These are phyloP conservation scores for Semaprochilodus insignis DNA, from an alignment of 2,797 vertebrate genomes.

Conservation along the genomic window DNA sequence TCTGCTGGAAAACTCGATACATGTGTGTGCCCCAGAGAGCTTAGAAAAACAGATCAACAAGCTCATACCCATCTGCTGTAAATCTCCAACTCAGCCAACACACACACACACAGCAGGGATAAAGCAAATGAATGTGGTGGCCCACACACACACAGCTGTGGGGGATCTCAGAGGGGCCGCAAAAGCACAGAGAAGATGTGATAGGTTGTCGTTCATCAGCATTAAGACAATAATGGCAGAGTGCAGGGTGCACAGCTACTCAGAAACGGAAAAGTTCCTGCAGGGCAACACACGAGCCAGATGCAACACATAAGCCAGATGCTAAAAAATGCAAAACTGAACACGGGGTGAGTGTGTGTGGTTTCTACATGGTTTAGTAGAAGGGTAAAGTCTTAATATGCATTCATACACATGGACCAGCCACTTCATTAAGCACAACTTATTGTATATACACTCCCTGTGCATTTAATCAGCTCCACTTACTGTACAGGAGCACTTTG, in stretches of 20 bases:
- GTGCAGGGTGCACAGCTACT: background rate
- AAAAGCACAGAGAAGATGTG: slow-evolving; percentile 20
- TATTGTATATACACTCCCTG: no score
- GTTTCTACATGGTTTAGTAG: no score
- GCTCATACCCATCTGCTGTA: slow-evolving; percentile 32
- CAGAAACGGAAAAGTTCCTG: background rate
- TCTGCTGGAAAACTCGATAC: slow-evolving; percentile 29
- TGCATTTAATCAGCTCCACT: no score
- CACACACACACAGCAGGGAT: background rate
- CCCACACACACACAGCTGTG: background rate
- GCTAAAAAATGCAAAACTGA: background rate
- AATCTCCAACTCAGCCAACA: slow-evolving; percentile 3
- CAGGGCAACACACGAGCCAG: background rate
- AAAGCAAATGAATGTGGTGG: background rate
- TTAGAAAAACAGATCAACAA: slow-evolving; percentile 36
- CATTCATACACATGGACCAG: no score
- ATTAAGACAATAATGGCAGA: slow-evolving; percentile 32
- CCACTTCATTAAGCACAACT: no score
- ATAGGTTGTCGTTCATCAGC: slow-evolving; percentile 43
- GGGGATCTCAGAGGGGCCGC: background rate
- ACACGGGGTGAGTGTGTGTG: no score
- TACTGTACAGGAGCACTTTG: no score
- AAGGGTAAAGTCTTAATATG: no score
- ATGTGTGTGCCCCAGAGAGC: slow-evolving; percentile 23
- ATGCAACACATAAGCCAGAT: background rate